These are phyloP conservation scores for Pagetopsis macropterus DNA, from an alignment of 2,797 vertebrate species.

Conservation along the genomic window DNA sequence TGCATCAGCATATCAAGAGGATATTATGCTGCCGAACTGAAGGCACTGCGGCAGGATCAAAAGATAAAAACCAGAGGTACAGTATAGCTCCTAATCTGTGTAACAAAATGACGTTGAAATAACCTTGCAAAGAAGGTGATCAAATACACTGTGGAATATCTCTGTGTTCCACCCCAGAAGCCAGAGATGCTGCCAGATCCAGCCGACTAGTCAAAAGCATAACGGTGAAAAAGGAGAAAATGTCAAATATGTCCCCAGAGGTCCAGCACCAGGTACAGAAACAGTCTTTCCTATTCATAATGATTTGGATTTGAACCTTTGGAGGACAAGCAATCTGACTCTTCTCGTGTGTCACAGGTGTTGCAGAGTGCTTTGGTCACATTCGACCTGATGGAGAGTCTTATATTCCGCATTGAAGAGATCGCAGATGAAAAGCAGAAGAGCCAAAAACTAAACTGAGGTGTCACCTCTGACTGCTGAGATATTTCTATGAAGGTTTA, in stretches of 20 bases:
- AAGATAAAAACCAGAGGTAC: constrained; percentile 79
- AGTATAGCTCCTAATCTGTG: constrained; percentile 22
- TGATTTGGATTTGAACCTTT: background rate
- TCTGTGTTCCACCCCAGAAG: constrained; percentile 49
- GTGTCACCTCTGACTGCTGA: background rate
- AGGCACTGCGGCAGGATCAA: constrained; percentile 84
- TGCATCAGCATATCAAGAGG: constrained; percentile 91
- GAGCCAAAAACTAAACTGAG: constrained; percentile 66
- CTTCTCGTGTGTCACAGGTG: constrained; percentile 82
- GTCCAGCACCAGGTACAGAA: constrained; percentile 76
- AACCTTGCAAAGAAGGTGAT: background rate
- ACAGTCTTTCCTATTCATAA: background rate
- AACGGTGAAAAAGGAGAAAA: constrained; percentile 55
- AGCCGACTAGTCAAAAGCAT: constrained; percentile 53
- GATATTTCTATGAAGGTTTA: constrained; percentile 14
- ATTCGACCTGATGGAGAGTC: constrained; percentile 97
- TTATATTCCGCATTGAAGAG: constrained; percentile 92
- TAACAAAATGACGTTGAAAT: background rate
- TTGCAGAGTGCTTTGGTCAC: constrained; percentile 93
- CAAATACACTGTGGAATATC: background rate
- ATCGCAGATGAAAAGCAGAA: constrained; percentile 88
- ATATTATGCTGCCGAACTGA: constrained; percentile 90
- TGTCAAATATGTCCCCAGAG: constrained; percentile 66
- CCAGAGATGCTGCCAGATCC: constrained; percentile 65
- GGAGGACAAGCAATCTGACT: background rate